phyloP scores from a whole-genome alignment of 2,113 vertebrate species.

The Rhineura floridana region DNA sequence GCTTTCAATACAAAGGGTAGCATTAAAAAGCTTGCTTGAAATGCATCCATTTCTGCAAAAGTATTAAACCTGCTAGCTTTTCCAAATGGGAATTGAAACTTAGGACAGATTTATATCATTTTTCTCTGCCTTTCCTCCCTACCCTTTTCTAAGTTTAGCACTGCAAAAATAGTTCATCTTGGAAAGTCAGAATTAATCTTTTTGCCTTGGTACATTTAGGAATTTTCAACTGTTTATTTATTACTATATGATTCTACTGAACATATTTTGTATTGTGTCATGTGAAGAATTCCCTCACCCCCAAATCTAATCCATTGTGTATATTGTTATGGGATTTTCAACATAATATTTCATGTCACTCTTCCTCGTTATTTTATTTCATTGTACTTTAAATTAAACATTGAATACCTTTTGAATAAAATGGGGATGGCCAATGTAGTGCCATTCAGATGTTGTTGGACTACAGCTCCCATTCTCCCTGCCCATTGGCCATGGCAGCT shows the following conservation, averaged over 20 bases:
- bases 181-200: background rate
- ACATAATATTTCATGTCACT: background rate
- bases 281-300: background rate
- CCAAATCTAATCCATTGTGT: background rate
- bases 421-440: background rate
- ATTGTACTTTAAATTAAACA: background rate
- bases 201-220: background rate
- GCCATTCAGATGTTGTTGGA: background rate
- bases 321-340: background rate
- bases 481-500: too few species aligned
- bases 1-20: background rate
- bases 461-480: too few species aligned
- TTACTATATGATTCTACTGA: background rate
- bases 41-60: slow-evolving; percentile 1
- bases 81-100: slow-evolving; percentile 1
- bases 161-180: background rate
- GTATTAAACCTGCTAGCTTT: slow-evolving; percentile 14
- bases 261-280: background rate
- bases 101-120: slow-evolving; percentile 5
- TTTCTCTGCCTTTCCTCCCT: background rate
- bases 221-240: background rate
- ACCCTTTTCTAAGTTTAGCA: background rate
- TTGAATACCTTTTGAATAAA: background rate
- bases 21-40: slow-evolving; percentile 7
- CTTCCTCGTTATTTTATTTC: background rate